These are phyloP conservation scores for Nerophis ophidion DNA, from an alignment of 2,113 vertebrate species.

Conservation along the genomic window DNA sequence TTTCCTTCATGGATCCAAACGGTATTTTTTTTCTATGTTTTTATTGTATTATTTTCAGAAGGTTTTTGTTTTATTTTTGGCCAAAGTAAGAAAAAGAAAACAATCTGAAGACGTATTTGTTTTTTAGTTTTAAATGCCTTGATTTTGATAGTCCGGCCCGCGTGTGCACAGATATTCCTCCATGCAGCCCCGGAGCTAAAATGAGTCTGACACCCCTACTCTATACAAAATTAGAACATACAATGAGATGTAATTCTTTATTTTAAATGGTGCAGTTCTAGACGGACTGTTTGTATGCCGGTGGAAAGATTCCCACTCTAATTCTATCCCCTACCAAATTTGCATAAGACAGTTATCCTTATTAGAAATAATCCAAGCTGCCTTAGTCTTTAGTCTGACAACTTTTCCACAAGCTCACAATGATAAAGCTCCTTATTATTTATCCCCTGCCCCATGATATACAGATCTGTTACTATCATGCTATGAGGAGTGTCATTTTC, in stretches of 20 bases:
- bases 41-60: too few species aligned
- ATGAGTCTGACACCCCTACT: background rate
- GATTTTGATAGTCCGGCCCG: too few species aligned
- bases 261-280: background rate
- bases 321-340: background rate
- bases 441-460: too few species aligned
- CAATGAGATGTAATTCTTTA: background rate
- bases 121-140: too few species aligned
- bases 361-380: background rate
- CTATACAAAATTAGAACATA: background rate
- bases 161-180: too few species aligned
- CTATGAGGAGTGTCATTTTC: background rate
- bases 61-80: too few species aligned
- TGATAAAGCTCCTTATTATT: background rate
- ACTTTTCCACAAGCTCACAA: background rate
- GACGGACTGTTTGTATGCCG: background rate
- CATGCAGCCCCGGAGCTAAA: too few species aligned
- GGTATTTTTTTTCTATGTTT: too few species aligned
- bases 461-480: background rate
- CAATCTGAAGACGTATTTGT: too few species aligned
- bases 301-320: background rate
- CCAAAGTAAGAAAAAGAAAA: too few species aligned
- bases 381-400: background rate
- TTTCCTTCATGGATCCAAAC: too few species aligned
- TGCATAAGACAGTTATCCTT: background rate